Conservation (phyloP, 2,888 invertebrate species). For the Philopedon plagiatum region DNA sequence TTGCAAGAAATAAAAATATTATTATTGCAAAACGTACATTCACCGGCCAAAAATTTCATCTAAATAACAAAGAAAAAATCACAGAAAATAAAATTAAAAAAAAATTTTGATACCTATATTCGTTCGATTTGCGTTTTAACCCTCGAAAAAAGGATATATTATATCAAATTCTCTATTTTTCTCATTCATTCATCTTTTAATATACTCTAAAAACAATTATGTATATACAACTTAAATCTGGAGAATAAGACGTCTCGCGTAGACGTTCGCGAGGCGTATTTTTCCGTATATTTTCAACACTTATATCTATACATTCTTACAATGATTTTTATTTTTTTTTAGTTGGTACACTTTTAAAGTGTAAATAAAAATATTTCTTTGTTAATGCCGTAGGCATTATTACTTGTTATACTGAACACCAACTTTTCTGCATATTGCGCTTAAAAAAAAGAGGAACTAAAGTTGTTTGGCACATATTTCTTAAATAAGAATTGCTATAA, state of each 20-base stretch:
- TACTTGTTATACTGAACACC: constrained; percentile 62
- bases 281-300: constrained; percentile 56
- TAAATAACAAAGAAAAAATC: constrained; percentile 53
- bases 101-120: constrained; percentile 42
- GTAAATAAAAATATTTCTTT: constrained; percentile 59
- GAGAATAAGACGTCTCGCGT: background rate
- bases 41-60: constrained; percentile 58
- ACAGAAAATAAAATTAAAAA: constrained; percentile 52
- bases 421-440: constrained; percentile 30
- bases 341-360: constrained; percentile 67
- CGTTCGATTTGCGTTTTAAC: constrained; percentile 35
- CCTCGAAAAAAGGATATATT: constrained; percentile 39
- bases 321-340: constrained; percentile 59
- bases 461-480: constrained; percentile 59
- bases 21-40: constrained; percentile 63
- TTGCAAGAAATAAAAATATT: constrained; percentile 58
- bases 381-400: constrained; percentile 65
- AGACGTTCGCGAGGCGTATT: constrained; percentile 27
- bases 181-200: constrained; percentile 57
- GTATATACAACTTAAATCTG: constrained; percentile 59
- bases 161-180: constrained; percentile 56
- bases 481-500: constrained; percentile 15
- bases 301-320: constrained; percentile 65
- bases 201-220: constrained; percentile 60
- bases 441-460: constrained; percentile 38